Evolutionary conservation across 2,113 vertebrate genomes (phyloP).

Genomic region (Xiphophorus hellerii): DNA sequence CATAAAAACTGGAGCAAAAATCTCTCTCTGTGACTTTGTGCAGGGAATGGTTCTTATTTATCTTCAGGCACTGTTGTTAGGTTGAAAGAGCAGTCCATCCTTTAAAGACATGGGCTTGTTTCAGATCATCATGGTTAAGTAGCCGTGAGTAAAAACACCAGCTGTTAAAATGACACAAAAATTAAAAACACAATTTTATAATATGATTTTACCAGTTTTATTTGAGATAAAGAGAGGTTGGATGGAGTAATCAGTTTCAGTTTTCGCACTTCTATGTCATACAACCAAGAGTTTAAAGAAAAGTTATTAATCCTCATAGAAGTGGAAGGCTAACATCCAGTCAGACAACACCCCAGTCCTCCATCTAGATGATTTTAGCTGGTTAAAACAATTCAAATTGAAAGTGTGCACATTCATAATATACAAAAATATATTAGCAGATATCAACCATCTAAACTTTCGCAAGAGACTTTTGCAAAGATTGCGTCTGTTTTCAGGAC

Average conservation of each 20-base stretch:
- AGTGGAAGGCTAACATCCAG: too few relatives aligned
- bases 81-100: conserved; percentile 32
- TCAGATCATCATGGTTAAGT: background rate
- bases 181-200: background rate
- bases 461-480: too few relatives aligned
- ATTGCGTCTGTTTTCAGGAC: too few relatives aligned
- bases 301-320: background rate
- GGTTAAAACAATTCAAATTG: too few relatives aligned
- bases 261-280: background rate
- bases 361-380: too few relatives aligned
- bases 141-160: background rate
- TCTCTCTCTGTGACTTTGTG: conserved; percentile 60
- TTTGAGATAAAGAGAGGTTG: background rate
- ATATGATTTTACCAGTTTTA: background rate
- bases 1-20: conserved; percentile 57
- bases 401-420: too few relatives aligned
- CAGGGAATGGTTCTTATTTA: conserved; percentile 25
- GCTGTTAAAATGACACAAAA: background rate
- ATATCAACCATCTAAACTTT: too few relatives aligned
- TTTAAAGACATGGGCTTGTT: background rate
- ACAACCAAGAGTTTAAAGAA: background rate
- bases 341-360: too few relatives aligned
- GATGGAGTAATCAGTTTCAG: background rate
- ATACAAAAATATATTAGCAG: too few relatives aligned
- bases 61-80: conserved; percentile 33